Evolutionary conservation across 2,113 vertebrate genomes (phyloP), one percentile per base, ranked within the genome.

Genomic region (Shinisaurus crocodilurus): DNA sequence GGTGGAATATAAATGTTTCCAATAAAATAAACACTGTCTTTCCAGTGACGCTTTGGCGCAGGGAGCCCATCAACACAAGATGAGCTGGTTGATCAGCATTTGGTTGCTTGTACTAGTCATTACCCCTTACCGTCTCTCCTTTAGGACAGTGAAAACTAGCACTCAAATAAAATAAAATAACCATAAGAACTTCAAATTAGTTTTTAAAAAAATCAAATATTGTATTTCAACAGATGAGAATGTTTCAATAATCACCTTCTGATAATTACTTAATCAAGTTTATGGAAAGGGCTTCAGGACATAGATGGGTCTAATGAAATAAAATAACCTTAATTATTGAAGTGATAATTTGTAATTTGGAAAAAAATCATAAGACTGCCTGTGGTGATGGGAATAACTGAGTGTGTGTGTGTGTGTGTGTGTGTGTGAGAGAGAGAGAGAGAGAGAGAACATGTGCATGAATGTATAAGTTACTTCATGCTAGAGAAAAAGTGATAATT

Each of bases 251-350:
- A 69, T 85, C 40, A n/a, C 0, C 29, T 92, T 57, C 3, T 81
- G 32, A 75, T 6, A 63, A 23, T 85, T 89, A 90, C 70, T 40
- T 34, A 7, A 72, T 60, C 1, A 82, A 89, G 93, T 90, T 7
- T 88, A 16, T 67, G 67, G 75, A 90, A 34, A 10, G 88, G 0
- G 0, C 54, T 89, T 93, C 48, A 43, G 54, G 83, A 2, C 15
- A 69, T 0, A 0, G 60, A 45, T 2, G 34, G 50, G 37, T 89
- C 60, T 92, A 89, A 90, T 90, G 23, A 93, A 92, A 84, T 10
- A 70, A 82, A 81, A 69, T 48, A 85, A 79, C 87, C 50, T 89
- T 92, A 93, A 94, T 93, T 92, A 87, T 77, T 12, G 5, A 65
- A 85, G 15, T 65, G 18, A 54, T 90, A 1, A 87, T 88, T 93